Percentiles rank a stretch among this genome's conserved stretches.
Evolutionary conservation across 1,140 invertebrate genomes (phyloP).

Genomic region (Elysia chlorotica): DNA sequence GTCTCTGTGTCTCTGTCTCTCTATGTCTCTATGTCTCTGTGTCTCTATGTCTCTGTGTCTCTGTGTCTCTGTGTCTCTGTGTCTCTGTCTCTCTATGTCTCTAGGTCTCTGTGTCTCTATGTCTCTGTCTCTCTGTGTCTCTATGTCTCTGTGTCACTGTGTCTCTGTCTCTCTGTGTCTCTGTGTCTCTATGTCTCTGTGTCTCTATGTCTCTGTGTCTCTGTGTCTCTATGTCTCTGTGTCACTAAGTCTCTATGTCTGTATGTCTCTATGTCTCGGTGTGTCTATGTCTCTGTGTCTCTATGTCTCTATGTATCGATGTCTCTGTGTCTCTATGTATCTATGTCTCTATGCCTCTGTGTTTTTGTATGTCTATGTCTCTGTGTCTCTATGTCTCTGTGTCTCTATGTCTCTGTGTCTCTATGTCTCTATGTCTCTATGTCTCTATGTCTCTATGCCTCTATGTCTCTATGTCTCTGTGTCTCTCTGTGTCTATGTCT

Average conservation of each 20-base stretch:
- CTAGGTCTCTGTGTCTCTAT: background rate
- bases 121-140: background rate
- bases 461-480: background rate
- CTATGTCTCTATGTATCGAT: background rate
- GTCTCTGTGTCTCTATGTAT: background rate
- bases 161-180: background rate
- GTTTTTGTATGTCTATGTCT: too few relatives aligned
- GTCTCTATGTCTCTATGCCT: too few relatives aligned
- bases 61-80: background rate
- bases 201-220: background rate
- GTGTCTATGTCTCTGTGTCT: background rate
- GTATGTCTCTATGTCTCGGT: too few relatives aligned
- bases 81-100: background rate
- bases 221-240: background rate
- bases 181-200: background rate
- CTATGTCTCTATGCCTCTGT: background rate
- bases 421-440: background rate
- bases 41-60: background rate
- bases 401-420: background rate
- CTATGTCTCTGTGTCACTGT: background rate
- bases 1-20: background rate
- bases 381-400: background rate
- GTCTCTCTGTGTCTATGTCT: background rate
- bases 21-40: background rate
- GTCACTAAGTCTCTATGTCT: too few relatives aligned